Base-by-base conservation (phyloP, 2,113 vertebrate genomes). In the Haemorhous mexicanus region DNA sequence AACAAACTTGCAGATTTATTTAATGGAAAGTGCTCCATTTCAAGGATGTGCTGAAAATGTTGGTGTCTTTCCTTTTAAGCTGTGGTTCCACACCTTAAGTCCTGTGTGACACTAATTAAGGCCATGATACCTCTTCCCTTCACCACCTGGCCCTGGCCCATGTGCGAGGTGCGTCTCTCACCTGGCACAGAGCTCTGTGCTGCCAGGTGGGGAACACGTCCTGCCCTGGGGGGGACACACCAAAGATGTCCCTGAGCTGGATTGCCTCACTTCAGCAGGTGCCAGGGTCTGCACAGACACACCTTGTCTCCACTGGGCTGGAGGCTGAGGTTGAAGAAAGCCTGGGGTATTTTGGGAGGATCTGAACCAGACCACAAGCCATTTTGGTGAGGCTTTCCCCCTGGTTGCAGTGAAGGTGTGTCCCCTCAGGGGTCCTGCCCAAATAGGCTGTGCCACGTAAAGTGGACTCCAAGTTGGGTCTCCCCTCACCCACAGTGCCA, bases 331-430 rank as follows among this genome's bases (percentile, higher is more conserved):
- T 16, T 62, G 76, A 55, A 67, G 33, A 52, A 72, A 62, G 24
- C 15, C 37, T 28, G 32, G 30, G 19, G 11, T 35, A 4, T 64
- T 83, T 56, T 8, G 44, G 17, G 33, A 67, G 13, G 44, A 32
- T 33, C 56, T 61, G 49, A 23, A 63, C 13, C 55, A 69, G 32
- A 30, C 9, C n/a, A 58, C 2, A 5, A 33, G 26, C 11, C 22
- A 10, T 50, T 64, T n/a, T 39, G 35, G 43, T 6, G n/a, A 74
- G 37, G 30, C 32, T 61, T 80, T 11, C 49, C 67, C 28, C 13
- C 16, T 0, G 0, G 30, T 16, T 33, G 0, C 0, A 26, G 39
- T 1, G 16, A 50, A 83, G 33, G 7, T 2, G 0, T 33, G 13
- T 56, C 41, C 76, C n/a, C 39, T 46, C 43, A 19, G 50, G 6